These are phyloP conservation scores for Diachasmimorpha longicaudata DNA, from an alignment of 1,140 invertebrate species.

Conservation along the genomic window DNA sequence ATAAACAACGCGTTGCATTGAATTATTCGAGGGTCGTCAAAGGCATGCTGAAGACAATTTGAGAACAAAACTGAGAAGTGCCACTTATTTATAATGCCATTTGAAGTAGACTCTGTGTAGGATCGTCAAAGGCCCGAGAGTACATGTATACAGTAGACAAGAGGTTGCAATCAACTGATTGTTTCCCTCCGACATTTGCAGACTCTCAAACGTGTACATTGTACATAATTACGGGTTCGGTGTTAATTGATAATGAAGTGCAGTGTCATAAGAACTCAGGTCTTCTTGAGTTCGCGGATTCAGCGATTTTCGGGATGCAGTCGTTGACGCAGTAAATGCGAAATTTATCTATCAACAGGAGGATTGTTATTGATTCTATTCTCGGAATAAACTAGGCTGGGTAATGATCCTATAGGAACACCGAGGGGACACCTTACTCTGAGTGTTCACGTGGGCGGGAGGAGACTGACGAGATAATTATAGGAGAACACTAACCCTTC, in stretches of 20 bases:
- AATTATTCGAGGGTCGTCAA: no score
- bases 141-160: background rate
- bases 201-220: background rate
- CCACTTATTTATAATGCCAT: background rate
- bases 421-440: background rate
- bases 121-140: background rate
- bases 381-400: constrained; percentile 38
- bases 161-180: constrained; percentile 9
- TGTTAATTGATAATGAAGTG: background rate
- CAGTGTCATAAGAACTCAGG: background rate
- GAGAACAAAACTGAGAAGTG: no score
- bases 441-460: constrained; percentile 26
- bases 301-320: background rate
- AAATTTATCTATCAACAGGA: background rate
- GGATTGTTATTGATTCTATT: constrained; percentile 25
- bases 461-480: constrained; percentile 43
- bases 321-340: background rate
- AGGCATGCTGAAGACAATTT: no score
- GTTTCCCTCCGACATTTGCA: background rate
- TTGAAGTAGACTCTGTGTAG: background rate
- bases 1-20: no score
- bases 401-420: background rate
- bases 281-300: background rate
- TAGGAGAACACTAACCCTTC: constrained; percentile 28
- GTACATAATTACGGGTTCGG: background rate